Evolutionary conservation across 2,797 vertebrate species (phyloP).

Genomic region (Simalia tracyae): DNA sequence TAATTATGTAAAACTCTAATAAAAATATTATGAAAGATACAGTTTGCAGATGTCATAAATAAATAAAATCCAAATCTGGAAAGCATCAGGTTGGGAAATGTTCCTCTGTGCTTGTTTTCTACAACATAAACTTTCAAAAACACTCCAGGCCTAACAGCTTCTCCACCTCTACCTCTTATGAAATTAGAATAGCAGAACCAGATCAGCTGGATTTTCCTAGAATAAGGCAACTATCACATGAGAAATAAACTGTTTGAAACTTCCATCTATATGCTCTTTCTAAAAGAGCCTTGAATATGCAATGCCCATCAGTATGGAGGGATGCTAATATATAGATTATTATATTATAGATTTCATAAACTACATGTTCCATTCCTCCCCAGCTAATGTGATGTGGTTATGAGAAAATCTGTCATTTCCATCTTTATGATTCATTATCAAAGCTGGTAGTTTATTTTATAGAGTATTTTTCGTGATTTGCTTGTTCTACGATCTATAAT

Average conservation of each 20-base stretch:
- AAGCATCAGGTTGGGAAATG: background rate
- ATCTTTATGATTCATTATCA: conserved; percentile 57
- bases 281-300: background rate
- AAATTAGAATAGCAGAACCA: background rate
- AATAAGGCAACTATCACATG: background rate
- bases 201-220: background rate
- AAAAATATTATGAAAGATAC: background rate
- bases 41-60: background rate
- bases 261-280: background rate
- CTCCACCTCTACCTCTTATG: background rate
- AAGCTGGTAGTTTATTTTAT: conserved; percentile 60
- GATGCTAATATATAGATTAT: background rate
- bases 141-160: conserved; percentile 23
- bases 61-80: background rate
- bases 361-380: conserved; percentile 3
- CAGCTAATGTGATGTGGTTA: conserved; percentile 63
- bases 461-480: background rate
- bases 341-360: background rate
- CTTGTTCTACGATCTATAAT: conserved; percentile 73
- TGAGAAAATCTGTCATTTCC: conserved; percentile 51
- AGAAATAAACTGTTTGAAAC: background rate
- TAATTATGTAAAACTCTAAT: too few species aligned
- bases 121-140: conserved; percentile 53
- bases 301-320: background rate
- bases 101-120: background rate